Conservation (phyloP, 92 coral and sea anemone genomes). For the Heteractis magnifica region DNA sequence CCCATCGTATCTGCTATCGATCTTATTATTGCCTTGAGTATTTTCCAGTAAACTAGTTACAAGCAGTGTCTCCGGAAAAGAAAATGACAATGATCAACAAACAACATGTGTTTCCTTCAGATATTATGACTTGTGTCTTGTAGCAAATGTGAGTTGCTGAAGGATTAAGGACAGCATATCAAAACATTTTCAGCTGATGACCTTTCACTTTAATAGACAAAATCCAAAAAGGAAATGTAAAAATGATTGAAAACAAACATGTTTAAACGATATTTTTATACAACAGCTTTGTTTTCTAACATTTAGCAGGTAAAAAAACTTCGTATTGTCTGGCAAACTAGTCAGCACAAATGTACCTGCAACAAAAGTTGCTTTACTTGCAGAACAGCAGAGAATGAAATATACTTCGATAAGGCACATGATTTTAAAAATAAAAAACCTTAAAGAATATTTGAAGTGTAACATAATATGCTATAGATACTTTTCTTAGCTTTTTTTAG, state of each 20-base stretch:
- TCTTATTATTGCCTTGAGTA: neutral
- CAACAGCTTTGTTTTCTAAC: neutral
- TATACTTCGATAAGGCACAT: neutral
- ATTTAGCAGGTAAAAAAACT: neutral
- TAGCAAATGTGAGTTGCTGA: neutral
- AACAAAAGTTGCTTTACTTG: neutral
- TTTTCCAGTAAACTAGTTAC: neutral
- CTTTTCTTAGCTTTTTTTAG: neutral
- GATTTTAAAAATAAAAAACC: neutral
- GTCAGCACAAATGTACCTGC: neutral
- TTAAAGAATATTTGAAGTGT: neutral
- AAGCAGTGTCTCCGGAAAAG: neutral
- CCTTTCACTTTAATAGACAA: neutral
- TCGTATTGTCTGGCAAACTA: neutral
- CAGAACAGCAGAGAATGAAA: neutral
- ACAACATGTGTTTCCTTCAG: neutral
- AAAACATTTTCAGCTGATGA: neutral
- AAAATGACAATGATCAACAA: neutral
- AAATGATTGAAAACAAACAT: neutral
- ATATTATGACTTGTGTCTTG: neutral
- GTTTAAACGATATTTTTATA: neutral
- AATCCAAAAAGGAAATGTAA: neutral
- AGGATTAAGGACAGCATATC: neutral
- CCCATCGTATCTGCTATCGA: neutral
- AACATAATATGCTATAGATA: neutral